Conservation (phyloP, 2,797 vertebrate genomes). For the Macropus fuliginosus region DNA sequence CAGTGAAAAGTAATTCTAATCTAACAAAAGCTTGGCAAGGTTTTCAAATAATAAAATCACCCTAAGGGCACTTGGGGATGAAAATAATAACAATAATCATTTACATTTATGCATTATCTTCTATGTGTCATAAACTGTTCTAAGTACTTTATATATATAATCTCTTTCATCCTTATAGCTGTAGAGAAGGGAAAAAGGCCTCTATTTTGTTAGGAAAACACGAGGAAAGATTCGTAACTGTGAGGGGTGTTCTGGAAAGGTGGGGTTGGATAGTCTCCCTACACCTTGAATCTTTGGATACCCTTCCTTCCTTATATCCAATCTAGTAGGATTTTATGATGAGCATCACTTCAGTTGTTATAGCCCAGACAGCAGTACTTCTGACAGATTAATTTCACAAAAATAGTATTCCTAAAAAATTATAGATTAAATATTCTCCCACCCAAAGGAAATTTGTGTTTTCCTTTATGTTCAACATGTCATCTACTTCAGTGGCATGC, state of each 20-base stretch:
- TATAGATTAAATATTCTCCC: background rate
- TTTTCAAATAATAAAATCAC: background rate
- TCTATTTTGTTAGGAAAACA: background rate
- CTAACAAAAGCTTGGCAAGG: background rate
- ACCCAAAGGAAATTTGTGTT: background rate
- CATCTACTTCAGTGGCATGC: background rate
- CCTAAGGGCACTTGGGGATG: background rate
- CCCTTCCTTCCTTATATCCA: background rate
- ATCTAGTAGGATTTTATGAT: background rate
- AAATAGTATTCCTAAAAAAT: constrained; percentile 34
- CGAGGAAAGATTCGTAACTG: background rate
- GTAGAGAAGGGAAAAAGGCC: background rate
- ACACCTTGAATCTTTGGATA: background rate
- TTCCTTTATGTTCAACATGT: constrained; percentile 39
- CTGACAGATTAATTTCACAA: constrained; percentile 26
- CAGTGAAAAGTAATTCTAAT: background rate
- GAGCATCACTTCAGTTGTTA: background rate
- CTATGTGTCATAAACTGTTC: background rate
- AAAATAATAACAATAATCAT: background rate
- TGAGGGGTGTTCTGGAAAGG: background rate
- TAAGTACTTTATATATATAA: background rate
- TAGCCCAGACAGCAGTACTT: background rate
- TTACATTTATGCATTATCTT: background rate
- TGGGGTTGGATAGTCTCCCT: background rate
- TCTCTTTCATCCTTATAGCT: background rate